A percentile compares a stretch with the other conserved stretches of the same genome.
Evolutionary conservation across 2,888 invertebrate species (phyloP).

Genomic region (Augiades crinisus): DNA sequence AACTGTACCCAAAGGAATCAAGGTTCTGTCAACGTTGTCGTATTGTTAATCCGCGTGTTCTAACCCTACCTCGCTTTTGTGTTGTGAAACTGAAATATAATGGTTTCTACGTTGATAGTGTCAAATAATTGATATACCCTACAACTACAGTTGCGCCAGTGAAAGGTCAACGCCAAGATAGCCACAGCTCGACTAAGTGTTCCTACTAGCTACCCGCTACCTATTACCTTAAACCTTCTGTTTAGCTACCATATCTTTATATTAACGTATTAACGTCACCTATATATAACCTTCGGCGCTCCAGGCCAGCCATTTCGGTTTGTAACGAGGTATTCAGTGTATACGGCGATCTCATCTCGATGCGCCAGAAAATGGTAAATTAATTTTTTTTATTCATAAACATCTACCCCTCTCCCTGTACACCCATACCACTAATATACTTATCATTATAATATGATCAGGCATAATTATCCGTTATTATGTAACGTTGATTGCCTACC

Average conservation of each 20-base stretch:
- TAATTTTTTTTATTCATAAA: slow-evolving; percentile 18
- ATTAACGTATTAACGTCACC: slow-evolving; percentile 15
- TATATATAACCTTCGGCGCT: slow-evolving; percentile 21
- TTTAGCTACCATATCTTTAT: slow-evolving; percentile 3
- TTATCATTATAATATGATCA: too few relatives aligned
- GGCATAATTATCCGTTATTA: too few relatives aligned
- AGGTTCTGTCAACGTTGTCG: slow-evolving; percentile 18
- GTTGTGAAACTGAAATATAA: slow-evolving; percentile 21
- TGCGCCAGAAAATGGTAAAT: slow-evolving; percentile 18
- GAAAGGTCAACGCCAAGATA: slow-evolving; percentile 21
- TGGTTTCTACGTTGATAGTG: slow-evolving; percentile 24
- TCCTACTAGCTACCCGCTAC: slow-evolving; percentile 14
- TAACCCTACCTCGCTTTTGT: slow-evolving; percentile 19
- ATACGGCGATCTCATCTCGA: slow-evolving; percentile 14
- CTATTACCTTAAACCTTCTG: slow-evolving; percentile 10
- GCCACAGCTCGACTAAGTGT: slow-evolving; percentile 18
- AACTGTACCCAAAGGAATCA: slow-evolving; percentile 23
- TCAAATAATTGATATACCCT: slow-evolving; percentile 26
- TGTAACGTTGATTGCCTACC: too few relatives aligned
- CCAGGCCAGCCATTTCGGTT: slow-evolving; percentile 11
- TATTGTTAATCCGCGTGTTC: slow-evolving; percentile 10
- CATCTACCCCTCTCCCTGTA: too few relatives aligned
- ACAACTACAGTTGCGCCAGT: slow-evolving; percentile 25
- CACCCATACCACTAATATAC: too few relatives aligned
- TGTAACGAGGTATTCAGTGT: slow-evolving; percentile 24